Evolutionary conservation across 2,113 vertebrate species (phyloP).

Genomic region (Caranx melampygus): DNA sequence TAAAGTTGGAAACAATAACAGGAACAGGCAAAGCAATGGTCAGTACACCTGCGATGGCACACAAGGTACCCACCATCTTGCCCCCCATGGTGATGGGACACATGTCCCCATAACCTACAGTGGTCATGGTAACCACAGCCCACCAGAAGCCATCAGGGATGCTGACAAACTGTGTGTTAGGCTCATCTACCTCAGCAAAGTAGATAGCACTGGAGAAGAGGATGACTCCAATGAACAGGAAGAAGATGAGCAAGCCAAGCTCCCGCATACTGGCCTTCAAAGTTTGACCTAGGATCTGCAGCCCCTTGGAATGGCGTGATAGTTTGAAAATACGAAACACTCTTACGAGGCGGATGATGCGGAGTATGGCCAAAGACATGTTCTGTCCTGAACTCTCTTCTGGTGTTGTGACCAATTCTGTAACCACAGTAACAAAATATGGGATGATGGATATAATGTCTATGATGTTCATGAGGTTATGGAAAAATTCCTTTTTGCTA

Average conservation of each 20-base stretch:
- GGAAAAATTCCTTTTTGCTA: conserved; percentile 94
- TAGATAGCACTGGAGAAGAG: conserved; percentile 98
- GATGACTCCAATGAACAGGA: conserved; percentile 98
- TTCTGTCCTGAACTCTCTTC: conserved; percentile 90
- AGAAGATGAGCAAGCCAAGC: conserved; percentile 94
- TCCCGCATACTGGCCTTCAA: conserved; percentile 94
- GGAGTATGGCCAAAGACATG: conserved; percentile 95
- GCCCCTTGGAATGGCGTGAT: conserved; percentile 93
- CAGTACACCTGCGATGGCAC: conserved; percentile 95
- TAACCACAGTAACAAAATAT: conserved; percentile 94
- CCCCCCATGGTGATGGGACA: conserved; percentile 92
- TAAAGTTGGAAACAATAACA: conserved; percentile 98
- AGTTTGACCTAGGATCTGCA: conserved; percentile 93
- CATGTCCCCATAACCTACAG: conserved; percentile 98
- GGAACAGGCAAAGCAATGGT: conserved; percentile 97
- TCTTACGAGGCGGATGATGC: conserved; percentile 95
- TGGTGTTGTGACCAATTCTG: conserved; percentile 88
- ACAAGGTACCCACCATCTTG: conserved; percentile 95
- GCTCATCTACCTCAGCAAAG: conserved; percentile 96
- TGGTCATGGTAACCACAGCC: conserved; percentile 99
- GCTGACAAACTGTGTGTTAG: conserved; percentile 94
- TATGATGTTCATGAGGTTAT: conserved; percentile 97
- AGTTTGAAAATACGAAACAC: conserved; percentile 98
- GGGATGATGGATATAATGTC: conserved; percentile 97
- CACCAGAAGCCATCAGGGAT: conserved; percentile 99